A percentile compares a stretch with the other conserved stretches of the same genome.
Evolutionary conservation across 2,888 invertebrate genomes (phyloP).

Genomic region (Melanchra persicariae): DNA sequence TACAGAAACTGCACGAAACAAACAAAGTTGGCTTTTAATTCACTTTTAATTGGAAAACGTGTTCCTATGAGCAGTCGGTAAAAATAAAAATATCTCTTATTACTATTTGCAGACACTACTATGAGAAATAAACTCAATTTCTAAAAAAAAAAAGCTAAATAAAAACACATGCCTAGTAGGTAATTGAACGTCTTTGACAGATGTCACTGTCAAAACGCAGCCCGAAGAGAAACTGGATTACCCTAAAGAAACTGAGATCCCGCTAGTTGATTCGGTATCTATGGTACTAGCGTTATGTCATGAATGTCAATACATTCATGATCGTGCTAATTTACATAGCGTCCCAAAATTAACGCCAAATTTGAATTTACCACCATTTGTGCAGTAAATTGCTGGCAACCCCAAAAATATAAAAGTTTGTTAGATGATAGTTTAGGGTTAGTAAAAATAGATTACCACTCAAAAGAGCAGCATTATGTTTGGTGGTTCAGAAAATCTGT

Average conservation of each 20-base stretch:
- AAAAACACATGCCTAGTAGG: no score
- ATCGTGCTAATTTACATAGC: no score
- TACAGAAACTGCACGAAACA: slow-evolving; percentile 36
- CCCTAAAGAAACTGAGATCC: slow-evolving; percentile 12
- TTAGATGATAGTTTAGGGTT: no score
- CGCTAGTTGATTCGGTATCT: neutral
- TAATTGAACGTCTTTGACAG: slow-evolving; percentile 19
- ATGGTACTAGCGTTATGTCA: neutral
- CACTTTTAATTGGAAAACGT: slow-evolving; percentile 70
- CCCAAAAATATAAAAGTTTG: no score
- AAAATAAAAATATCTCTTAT: slow-evolving; percentile 38
- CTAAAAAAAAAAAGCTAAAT: no score
- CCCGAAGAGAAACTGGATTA: neutral
- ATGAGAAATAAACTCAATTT: slow-evolving; percentile 17
- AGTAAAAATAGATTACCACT: no score
- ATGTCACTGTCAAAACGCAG: slow-evolving; percentile 5
- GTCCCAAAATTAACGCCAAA: no score
- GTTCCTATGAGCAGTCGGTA: slow-evolving; percentile 48
- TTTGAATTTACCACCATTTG: no score
- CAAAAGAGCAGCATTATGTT: no score
- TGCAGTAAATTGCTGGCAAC: no score
- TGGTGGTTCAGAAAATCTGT: no score
- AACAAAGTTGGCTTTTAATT: slow-evolving; percentile 60
- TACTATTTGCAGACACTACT: slow-evolving; percentile 13
- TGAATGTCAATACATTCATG: no score